Evolutionary conservation across 2,888 invertebrate species (phyloP).

Genomic region (Meiosimyza platycephala): DNA sequence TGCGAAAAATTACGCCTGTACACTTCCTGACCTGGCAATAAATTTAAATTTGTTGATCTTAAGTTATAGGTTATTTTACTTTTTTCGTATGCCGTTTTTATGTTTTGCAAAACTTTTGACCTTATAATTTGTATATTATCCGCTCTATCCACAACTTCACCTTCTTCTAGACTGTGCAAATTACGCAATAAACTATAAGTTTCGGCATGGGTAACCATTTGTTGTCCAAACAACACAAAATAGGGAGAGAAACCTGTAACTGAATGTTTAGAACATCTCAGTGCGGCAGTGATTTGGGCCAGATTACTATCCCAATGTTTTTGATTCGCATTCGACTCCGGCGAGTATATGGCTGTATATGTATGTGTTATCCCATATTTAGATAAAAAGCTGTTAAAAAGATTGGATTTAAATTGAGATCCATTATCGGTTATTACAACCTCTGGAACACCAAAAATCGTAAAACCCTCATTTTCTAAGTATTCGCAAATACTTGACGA

Average conservation of each 20-base stretch:
- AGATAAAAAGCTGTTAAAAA: conserved; percentile 20
- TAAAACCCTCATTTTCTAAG: conserved; percentile 19
- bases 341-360: conserved; percentile 10
- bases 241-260: too few relatives aligned
- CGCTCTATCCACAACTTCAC: too few relatives aligned
- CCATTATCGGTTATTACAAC: conserved; percentile 39
- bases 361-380: conserved; percentile 1
- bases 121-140: too few relatives aligned
- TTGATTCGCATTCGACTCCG: conserved; percentile 10
- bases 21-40: conserved; percentile 20
- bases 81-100: too few relatives aligned
- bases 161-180: too few relatives aligned
- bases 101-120: too few relatives aligned
- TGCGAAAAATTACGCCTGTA: conserved; percentile 26
- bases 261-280: too few relatives aligned
- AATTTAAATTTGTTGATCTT: background rate
- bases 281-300: too few relatives aligned
- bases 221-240: too few relatives aligned
- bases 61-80: too few relatives aligned
- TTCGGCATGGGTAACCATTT: too few relatives aligned
- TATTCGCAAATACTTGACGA: conserved; percentile 21
- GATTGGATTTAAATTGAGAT: conserved; percentile 30
- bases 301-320: conserved; percentile 15
- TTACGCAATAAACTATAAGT: too few relatives aligned
- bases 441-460: conserved; percentile 29